These are phyloP conservation scores for Sweltsa coloradensis DNA, from an alignment of 1,140 invertebrate genomes.

Conservation along the genomic window DNA sequence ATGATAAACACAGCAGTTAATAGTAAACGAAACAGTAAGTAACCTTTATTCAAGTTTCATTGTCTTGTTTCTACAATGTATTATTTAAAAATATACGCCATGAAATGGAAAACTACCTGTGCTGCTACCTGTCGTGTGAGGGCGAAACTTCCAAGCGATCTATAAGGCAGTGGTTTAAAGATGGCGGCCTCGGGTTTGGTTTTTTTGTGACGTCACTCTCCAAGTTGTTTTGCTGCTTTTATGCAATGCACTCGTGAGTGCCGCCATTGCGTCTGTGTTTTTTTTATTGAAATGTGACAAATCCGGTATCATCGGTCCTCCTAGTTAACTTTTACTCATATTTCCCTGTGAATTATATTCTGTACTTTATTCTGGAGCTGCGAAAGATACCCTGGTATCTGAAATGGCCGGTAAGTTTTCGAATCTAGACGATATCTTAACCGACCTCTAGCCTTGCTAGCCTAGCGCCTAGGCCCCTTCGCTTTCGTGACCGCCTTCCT, in stretches of 20 bases:
- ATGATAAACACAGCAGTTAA: constrained; percentile 51
- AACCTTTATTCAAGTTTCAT: neutral
- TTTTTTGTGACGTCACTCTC: constrained; percentile 24
- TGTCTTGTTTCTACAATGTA: too few species aligned
- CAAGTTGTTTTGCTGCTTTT: constrained; percentile 20
- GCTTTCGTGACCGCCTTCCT: too few species aligned
- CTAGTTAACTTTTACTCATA: constrained; percentile 10
- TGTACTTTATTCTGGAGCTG: constrained; percentile 1
- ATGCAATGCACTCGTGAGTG: constrained; percentile 28
- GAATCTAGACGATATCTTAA: too few species aligned
- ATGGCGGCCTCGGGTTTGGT: too few species aligned
- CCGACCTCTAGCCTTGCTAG: too few species aligned
- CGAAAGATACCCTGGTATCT: constrained; percentile 13
- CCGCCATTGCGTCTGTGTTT: constrained; percentile 24
- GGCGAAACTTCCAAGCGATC: too few species aligned
- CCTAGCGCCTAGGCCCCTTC: too few species aligned
- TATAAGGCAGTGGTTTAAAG: too few species aligned
- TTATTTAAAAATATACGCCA: too few species aligned
- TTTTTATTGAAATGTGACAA: constrained; percentile 17
- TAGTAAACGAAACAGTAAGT: constrained; percentile 24
- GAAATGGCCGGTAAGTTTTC: constrained; percentile 30
- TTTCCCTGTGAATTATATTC: constrained; percentile 9
- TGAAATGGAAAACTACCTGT: too few species aligned
- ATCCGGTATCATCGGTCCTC: constrained; percentile 15
- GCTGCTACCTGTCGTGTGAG: too few species aligned